Evolutionary conservation across 2,888 invertebrate species (phyloP), one percentile per base, ranked within the genome.

Genomic region (Melanchra persicariae): DNA sequence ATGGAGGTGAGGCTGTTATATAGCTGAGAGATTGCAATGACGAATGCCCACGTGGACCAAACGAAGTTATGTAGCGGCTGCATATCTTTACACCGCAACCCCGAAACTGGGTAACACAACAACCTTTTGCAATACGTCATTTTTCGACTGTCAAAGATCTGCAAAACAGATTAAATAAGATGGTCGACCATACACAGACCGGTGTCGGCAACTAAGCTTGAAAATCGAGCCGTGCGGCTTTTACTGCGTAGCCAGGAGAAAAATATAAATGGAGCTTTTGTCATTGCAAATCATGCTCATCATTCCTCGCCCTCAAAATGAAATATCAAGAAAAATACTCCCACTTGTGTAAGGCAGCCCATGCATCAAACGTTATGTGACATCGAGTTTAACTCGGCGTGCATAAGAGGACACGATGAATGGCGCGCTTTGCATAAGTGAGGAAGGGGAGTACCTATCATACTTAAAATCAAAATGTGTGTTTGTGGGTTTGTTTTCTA

Each of bases 361-460:
- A 70, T 70, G 37, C 60, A 55, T 74, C 49, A 71, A 55, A 49
- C 9, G 26, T n/a, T 70, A 70, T 77, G 37, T 55, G 71, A 24
- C 49, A 57, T 70, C 37, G 55, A 60, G 71, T 70, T 55, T 26
- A 60, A 77, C 34, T 49, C 55, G 34, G 5, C n/a, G 12, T 71
- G 60, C 49, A 74, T 57, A 71, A 26, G 78, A 51, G 55, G 60
- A 19, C 47, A 26, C 37, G 55, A 78, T 57, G 55, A 74, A 70
- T 74, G 49, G 43, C 43, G 1, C 24, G 60, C 49, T 74, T 78
- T 57, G 17, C 74, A 74, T 74, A 61, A 30, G 52, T 43, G 40
- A 1, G 37, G 9, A 17, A 4, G 37, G 37, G 9, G 26, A 17
- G 63, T 40, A 24, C 6, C 26, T 54, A 26, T 17, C 9, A 7